phyloP scores from a whole-genome alignment of 2,113 vertebrate genomes.

The Nasalis larvatus region DNA sequence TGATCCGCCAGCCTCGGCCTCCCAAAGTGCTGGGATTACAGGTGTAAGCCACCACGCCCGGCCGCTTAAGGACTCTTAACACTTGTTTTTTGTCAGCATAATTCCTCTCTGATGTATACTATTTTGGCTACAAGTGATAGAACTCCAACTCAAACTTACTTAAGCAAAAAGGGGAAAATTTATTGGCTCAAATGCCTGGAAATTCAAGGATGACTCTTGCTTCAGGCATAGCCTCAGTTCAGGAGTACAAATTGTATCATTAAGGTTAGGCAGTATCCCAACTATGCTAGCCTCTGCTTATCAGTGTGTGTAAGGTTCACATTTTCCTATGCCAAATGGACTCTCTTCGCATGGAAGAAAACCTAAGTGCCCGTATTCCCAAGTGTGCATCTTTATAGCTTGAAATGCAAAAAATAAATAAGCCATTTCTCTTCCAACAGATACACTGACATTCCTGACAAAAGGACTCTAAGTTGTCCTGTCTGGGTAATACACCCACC shows the following conservation, averaged over 20 bases:
- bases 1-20: too few relatives aligned
- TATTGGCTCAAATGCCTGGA: not conserved
- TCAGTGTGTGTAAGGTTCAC: not conserved
- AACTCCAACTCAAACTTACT: not conserved
- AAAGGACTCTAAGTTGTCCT: not conserved
- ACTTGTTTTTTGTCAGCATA: conserved; percentile 19
- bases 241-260: not conserved
- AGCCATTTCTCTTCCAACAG: not conserved
- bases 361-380: not conserved
- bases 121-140: not conserved
- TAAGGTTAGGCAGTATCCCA: not conserved
- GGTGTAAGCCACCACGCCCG: fast-evolving
- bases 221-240: not conserved
- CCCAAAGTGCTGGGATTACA: too few relatives aligned
- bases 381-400: not conserved
- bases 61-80: not conserved
- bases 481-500: not conserved
- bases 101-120: not conserved
- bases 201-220: not conserved
- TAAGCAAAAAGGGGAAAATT: not conserved
- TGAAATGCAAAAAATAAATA: conserved; percentile 16
- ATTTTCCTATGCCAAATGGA: not conserved
- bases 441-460: not conserved
- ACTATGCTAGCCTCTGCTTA: not conserved
- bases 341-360: not conserved